Evolutionary conservation across 2,113 vertebrate genomes (phyloP), one percentile per base, ranked within the genome.

Genomic region (Gobio gobio): DNA sequence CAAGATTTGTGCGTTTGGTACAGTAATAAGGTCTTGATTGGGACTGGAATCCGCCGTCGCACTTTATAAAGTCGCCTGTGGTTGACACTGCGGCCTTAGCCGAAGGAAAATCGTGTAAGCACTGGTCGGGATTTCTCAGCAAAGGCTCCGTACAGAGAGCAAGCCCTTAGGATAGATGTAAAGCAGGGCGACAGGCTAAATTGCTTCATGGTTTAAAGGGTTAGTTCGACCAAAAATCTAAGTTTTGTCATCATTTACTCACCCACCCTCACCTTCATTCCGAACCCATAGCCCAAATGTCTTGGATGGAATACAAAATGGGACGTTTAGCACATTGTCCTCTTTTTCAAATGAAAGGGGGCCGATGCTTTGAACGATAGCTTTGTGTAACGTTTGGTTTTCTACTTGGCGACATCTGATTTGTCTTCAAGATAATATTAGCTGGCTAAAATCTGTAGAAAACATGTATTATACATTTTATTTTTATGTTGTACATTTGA

Each of bases 21-120:
- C 89, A 89, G 86, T 91, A 91, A 92, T 93, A 91, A 88, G 87
- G 81, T 88, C 89, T 90, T 92, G 89, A 94, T 93, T 92, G 91
- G 89, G 88, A 80, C 86, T 89, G 66, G 85, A 87, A 91, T 92
- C 89, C 22, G 70, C 89, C 88, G 89, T 91, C 93, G 90, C 89
- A 86, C 85, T 90, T 90, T 59, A 91, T 93, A 91, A 93, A 87
- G 85, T 83, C 85, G 9, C 86, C 47, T 36, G 73, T 79, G 85
- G 86, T 86, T 91, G 91, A 92, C 82, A 87, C 64, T 88, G 78
- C 75, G 84, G 87, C 75, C 56, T 85, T 83, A 24, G 66, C 74
- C 7, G 13, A 70, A 16, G 22, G 29, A 64, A 84, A 68, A 54
- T 64, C 70, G 56, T 51, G 14, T 47, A 72, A 82, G 59, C 59